Percentiles rank a stretch among this genome's conserved stretches.
Evolutionary conservation across 2,113 vertebrate genomes (phyloP).

Genomic region (mouse (Mus musculus)): DNA sequence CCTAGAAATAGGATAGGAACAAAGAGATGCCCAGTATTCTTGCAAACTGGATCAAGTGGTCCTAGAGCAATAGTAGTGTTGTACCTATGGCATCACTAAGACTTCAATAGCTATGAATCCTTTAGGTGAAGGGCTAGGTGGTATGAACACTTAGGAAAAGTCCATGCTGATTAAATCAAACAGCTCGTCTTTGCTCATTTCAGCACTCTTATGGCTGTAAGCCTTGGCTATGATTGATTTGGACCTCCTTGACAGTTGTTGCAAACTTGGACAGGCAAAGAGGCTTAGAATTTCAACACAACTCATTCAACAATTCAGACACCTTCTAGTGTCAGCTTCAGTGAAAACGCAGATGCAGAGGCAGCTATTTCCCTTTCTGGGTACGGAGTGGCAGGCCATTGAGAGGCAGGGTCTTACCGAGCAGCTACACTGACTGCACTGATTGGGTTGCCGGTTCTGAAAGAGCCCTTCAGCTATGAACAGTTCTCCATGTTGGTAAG

Average conservation of each 20-base stretch:
- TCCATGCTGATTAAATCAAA: background rate
- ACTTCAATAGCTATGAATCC: background rate
- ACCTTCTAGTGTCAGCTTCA: background rate
- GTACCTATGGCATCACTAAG: background rate
- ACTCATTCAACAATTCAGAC: constrained; percentile 27
- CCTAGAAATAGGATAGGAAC: background rate
- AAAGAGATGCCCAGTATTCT: background rate
- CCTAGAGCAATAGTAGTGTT: background rate
- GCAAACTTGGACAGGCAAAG: background rate
- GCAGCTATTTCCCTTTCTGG: background rate
- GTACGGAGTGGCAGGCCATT: background rate
- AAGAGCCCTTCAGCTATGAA: constrained; percentile 90
- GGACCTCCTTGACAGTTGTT: constrained; percentile 21
- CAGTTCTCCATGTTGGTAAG: constrained; percentile 88
- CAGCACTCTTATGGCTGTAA: background rate
- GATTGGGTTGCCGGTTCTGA: constrained; percentile 89
- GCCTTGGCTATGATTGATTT: background rate
- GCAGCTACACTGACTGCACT: constrained; percentile 90
- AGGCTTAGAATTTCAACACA: constrained; percentile 21
- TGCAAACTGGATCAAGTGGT: background rate
- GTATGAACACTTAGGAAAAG: background rate
- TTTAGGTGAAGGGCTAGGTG: constrained; percentile 38
- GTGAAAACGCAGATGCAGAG: background rate
- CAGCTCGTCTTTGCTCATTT: background rate
- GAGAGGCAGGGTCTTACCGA: constrained; percentile 84